Evolutionary conservation across 2,797 vertebrate genomes (phyloP), one percentile per base, ranked within the genome.

Genomic region (Argentina silus): DNA sequence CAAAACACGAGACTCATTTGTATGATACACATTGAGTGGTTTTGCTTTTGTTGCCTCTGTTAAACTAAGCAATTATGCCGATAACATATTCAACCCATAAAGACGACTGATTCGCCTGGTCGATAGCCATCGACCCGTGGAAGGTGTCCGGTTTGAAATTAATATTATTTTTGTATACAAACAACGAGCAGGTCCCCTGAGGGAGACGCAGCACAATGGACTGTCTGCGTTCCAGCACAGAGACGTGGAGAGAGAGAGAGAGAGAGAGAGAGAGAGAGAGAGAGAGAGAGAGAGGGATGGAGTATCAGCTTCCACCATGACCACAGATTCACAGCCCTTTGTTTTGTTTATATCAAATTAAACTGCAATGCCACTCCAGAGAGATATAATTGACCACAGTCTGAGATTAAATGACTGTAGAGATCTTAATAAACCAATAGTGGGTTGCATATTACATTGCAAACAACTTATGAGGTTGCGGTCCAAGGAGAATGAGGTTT

Each of bases 281-380:
- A 45, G 12, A 53, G 70, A 63, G 10, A 43, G n/a, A 63, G 15
- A 15, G 69, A 83, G 27, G 4, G 27, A 36, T 36, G 27, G 4
- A 82, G 90, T 93, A 94, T 94, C 92, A 92, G 19, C 91, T 93
- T 92, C 89, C 90, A 88, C 75, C 85, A 85, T 81, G 91, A 91
- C 91, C 92, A 86, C 91, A 90, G 84, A 85, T 88, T 91, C 89
- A 80, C 88, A 90, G 91, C 81, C 89, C 87, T 78, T 88, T 93
- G 90, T 91, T 92, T 89, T 92, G 89, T 93, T 92, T 91, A 90
- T 90, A 93, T 93, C 91, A 92, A 93, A 93, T 95, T 91, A 94
- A 92, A 91, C 90, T 87, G 84, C 82, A 89, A 88, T 89, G 87
- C 83, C 87, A 77, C 92, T 91, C 89, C 81, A 73, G 90, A 89